phyloP scores from a whole-genome alignment of 2,888 invertebrate genomes.

The Iselma pallidipennis region DNA sequence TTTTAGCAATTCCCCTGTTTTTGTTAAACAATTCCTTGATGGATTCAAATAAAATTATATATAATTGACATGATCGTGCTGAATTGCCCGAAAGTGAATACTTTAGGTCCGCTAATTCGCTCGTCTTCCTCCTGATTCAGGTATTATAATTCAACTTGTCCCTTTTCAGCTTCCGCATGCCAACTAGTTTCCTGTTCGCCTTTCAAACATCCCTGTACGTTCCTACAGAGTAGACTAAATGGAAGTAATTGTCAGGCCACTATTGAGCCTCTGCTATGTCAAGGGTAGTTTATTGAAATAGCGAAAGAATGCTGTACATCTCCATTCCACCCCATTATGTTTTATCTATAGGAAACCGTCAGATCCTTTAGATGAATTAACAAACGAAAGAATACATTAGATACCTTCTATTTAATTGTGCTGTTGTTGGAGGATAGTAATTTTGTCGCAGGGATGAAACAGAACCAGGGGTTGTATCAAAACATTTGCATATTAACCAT shows the following conservation, averaged over 20 bases:
- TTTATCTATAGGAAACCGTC: neutral
- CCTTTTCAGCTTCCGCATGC: neutral
- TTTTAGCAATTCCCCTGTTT: too few relatives aligned
- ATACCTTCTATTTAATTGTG: neutral
- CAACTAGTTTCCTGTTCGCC: neutral
- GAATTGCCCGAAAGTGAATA: neutral
- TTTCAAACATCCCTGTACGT: neutral
- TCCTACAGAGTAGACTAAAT: neutral
- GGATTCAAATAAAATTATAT: too few relatives aligned
- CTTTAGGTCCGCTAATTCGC: neutral
- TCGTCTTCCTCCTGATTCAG: neutral
- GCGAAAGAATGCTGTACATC: conserved; percentile 5
- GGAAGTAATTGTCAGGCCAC: conserved; percentile 1
- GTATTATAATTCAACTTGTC: neutral
- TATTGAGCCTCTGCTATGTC: neutral
- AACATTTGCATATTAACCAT: too few relatives aligned
- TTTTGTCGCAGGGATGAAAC: too few relatives aligned
- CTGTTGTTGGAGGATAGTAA: too few relatives aligned
- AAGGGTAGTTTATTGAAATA: conserved; percentile 4
- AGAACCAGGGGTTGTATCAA: too few relatives aligned
- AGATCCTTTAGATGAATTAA: neutral
- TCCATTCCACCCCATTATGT: neutral
- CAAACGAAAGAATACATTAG: neutral
- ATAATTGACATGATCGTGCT: neutral
- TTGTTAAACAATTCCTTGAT: too few relatives aligned